Percentiles rank a stretch among this genome's conserved stretches.
Conservation (phyloP, 2,888 invertebrate species). For the Napeogenes sylphis region DNA sequence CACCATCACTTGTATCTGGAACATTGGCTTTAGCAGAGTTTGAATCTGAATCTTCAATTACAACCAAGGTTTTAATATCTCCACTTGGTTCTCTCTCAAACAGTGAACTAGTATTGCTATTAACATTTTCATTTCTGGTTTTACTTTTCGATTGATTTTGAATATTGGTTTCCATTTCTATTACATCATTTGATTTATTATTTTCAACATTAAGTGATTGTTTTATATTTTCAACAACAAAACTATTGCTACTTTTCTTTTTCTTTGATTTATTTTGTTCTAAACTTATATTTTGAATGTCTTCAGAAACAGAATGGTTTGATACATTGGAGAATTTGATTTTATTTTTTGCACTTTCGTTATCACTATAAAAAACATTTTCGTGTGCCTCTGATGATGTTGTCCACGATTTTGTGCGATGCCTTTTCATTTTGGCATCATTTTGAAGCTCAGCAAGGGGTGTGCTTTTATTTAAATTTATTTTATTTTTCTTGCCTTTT, state of each 20-base stretch:
- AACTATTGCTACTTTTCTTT: constrained; percentile 19
- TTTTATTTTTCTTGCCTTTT: constrained; percentile 30
- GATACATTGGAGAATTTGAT: constrained; percentile 20
- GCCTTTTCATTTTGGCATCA: constrained; percentile 43
- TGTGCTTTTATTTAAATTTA: constrained; percentile 49
- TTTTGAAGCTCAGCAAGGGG: constrained; percentile 39
- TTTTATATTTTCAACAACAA: constrained; percentile 14
- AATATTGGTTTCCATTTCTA: constrained; percentile 14
- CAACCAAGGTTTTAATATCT: constrained; percentile 43
- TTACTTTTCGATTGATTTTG: constrained; percentile 21
- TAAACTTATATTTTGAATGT: constrained; percentile 21
- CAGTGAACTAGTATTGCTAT: constrained; percentile 35
- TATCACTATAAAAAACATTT: constrained; percentile 50
- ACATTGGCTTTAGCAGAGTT: constrained; percentile 41
- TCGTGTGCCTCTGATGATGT: constrained; percentile 37
- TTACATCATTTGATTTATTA: constrained; percentile 12
- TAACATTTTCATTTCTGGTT: constrained; percentile 26
- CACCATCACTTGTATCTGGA: constrained; percentile 38
- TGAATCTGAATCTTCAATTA: constrained; percentile 60
- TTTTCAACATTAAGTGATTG: constrained; percentile 16
- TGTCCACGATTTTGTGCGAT: constrained; percentile 60
- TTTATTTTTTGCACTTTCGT: constrained; percentile 44
- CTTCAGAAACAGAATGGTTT: constrained; percentile 28
- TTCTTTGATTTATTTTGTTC: constrained; percentile 15
- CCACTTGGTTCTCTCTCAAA: constrained; percentile 45